Base-by-base conservation (phyloP, 2,113 vertebrate species). In the Bostrychus sinensis region DNA sequence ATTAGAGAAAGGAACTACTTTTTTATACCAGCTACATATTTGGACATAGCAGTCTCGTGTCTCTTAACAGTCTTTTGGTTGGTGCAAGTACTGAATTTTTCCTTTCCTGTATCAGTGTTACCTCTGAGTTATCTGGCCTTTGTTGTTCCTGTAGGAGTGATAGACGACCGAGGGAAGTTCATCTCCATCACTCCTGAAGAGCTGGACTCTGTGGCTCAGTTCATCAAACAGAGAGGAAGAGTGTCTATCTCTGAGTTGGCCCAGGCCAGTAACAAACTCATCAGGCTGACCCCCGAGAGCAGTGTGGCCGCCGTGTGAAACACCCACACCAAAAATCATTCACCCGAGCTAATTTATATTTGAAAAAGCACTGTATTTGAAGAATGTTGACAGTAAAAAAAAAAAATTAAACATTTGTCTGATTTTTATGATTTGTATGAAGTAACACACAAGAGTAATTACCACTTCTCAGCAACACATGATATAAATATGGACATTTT, bases 91-190 rank as follows among this genome's bases (percentile, higher is more conserved):
- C n/a, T n/a, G n/a, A n/a, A n/a, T n/a, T n/a, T n/a, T n/a, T n/a
- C n/a, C n/a, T n/a, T n/a, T n/a, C n/a, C n/a, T n/a, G n/a, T n/a
- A n/a, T n/a, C n/a, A n/a, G 3, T 36, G 5, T 17, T 11, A 19
- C 34, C 10, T 45, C n/a, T n/a, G n/a, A n/a, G n/a, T 25, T 13
- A 2, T 46, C 26, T 51, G 13, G 9, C 10, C 4, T 7, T 3
- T 5, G 14, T 36, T 17, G 7, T 17, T 23, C 22, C 19, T 64
- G 12, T 85, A 99, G 97, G 97, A 62, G 97, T 99, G 63, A 97
- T 98, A 3, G 97, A 99, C 9, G 97, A 99, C 92, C 85, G 96
- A 78, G 96, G 97, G 2, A 99, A 99, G 89, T 98, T 99, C 61
- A 98, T 99, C 91, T 99, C 93, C 88, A 97, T 99, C 90, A 98